A percentile compares a stretch with the other conserved stretches of the same genome.
Evolutionary conservation across 2,888 invertebrate genomes (phyloP).

Genomic region (Chymomyza caudatula): DNA sequence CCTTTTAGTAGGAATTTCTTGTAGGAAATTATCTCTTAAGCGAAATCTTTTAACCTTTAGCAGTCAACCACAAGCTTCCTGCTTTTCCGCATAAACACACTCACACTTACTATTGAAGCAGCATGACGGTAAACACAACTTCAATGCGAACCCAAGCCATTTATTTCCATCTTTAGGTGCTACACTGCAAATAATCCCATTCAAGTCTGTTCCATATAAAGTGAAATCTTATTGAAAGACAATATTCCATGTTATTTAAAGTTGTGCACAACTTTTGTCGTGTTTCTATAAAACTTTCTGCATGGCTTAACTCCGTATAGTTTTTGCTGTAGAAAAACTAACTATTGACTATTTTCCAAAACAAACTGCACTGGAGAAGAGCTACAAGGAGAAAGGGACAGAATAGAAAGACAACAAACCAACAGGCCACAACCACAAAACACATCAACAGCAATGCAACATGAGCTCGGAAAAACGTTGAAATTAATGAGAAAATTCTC

Average conservation of each 20-base stretch:
- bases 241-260: neutral
- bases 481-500: constrained; percentile 71
- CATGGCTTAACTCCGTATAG: neutral
- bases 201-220: constrained; percentile 9
- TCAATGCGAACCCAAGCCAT: neutral
- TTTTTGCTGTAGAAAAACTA: neutral
- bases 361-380: neutral
- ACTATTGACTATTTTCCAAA: neutral
- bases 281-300: neutral
- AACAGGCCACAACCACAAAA: constrained; percentile 67
- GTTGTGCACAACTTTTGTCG: constrained; percentile 9
- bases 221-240: neutral
- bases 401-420: constrained; percentile 44
- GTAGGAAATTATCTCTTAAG: no score
- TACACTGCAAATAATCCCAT: neutral
- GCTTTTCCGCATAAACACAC: no score
- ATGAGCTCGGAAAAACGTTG: constrained; percentile 54
- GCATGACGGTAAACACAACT: no score
- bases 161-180: neutral
- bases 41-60: no score
- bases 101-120: no score
- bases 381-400: constrained; percentile 1
- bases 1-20: no score
- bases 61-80: no score
- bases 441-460: constrained; percentile 51